A percentile compares a stretch with the other conserved stretches of the same genome.
Evolutionary conservation across 2,888 invertebrate genomes (phyloP).

Genomic region (Lycaena phlaeas): DNA sequence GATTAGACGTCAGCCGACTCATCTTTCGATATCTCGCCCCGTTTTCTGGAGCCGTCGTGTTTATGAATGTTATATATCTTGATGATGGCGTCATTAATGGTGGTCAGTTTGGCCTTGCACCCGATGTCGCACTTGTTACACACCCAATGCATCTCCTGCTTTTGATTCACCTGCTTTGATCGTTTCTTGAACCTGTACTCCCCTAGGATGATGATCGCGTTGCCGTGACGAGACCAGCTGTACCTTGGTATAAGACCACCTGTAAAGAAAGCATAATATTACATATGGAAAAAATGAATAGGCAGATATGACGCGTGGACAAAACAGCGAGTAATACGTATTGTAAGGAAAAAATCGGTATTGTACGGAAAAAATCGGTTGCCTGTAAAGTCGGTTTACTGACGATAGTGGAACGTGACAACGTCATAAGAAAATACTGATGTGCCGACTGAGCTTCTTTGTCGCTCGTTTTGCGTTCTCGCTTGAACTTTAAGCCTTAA

Average conservation of each 20-base stretch:
- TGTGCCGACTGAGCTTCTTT: too few relatives aligned
- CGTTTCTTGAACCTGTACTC: conserved; percentile 59
- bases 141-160: conserved; percentile 57
- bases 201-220: conserved; percentile 57
- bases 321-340: too few relatives aligned
- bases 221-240: conserved; percentile 59
- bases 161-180: conserved; percentile 47
- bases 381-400: too few relatives aligned
- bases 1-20: neutral
- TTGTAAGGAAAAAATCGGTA: too few relatives aligned
- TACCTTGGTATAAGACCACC: conserved; percentile 39
- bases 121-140: conserved; percentile 61
- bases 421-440: too few relatives aligned
- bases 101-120: conserved; percentile 56
- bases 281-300: conserved; percentile 2
- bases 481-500: too few relatives aligned
- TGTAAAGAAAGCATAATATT: conserved; percentile 20
- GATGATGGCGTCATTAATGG: conserved; percentile 51
- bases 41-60: conserved; percentile 37
- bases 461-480: too few relatives aligned
- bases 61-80: conserved; percentile 52
- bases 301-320: too few relatives aligned
- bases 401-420: too few relatives aligned
- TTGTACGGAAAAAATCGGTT: too few relatives aligned
- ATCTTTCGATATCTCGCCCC: conserved; percentile 22